Evolutionary conservation across 1,140 invertebrate species (phyloP).

Genomic region (Drosophila sucinea): DNA sequence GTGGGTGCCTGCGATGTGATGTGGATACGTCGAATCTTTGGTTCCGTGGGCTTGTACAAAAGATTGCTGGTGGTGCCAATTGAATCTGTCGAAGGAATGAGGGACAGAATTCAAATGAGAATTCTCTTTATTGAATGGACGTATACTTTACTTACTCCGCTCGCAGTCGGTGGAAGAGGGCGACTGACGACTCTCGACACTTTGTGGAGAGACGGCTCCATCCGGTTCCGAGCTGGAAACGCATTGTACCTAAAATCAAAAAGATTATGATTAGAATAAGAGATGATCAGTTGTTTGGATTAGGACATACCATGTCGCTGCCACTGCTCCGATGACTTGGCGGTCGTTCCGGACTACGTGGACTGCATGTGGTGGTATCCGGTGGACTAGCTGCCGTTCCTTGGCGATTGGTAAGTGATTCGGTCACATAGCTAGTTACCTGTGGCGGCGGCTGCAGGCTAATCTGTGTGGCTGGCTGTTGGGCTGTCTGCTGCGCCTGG

Average conservation of each 20-base stretch:
- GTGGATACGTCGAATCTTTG: slow-evolving; percentile 79
- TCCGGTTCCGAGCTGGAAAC: slow-evolving; percentile 92
- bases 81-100: slow-evolving; percentile 19
- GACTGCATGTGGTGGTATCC: slow-evolving; percentile 92
- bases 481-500: slow-evolving; percentile 77
- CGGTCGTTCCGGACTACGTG: slow-evolving; percentile 82
- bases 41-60: slow-evolving; percentile 76
- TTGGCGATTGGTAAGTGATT: slow-evolving; percentile 72
- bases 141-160: slow-evolving; percentile 51
- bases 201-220: slow-evolving; percentile 83
- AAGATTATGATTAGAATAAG: background rate
- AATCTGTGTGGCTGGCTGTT: slow-evolving; percentile 40
- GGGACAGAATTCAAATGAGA: background rate
- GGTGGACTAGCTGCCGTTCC: slow-evolving; percentile 85
- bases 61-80: slow-evolving; percentile 44
- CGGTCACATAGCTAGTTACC: slow-evolving; percentile 74
- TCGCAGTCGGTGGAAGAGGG: slow-evolving; percentile 79
- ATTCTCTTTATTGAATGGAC: too few relatives aligned
- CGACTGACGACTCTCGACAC: slow-evolving; percentile 74
- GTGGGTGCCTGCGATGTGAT: slow-evolving; percentile 64
- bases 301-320: slow-evolving; percentile 77
- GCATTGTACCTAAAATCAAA: slow-evolving; percentile 89
- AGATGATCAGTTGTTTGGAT: too few relatives aligned
- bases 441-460: slow-evolving; percentile 46
- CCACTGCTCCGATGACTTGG: slow-evolving; percentile 79